Evolutionary conservation across 2,113 vertebrate species (phyloP).

Genomic region (Grammomys surdaster): DNA sequence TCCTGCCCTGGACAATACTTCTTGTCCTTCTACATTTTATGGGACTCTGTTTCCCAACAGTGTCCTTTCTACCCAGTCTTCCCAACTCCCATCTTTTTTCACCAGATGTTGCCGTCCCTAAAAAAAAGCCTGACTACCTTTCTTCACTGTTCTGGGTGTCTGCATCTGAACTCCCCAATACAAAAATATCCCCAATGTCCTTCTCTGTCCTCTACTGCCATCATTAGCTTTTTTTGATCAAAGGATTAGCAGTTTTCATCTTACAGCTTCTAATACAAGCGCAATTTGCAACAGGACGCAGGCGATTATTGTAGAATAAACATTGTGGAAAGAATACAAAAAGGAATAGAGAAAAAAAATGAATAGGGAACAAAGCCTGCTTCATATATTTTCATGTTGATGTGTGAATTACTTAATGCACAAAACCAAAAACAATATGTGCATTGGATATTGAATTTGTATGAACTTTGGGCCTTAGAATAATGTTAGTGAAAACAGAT

Average conservation of each 20-base stretch:
- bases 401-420: neutral
- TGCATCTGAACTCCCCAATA: neutral
- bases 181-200: constrained; percentile 27
- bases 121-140: neutral
- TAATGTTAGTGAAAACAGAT: neutral
- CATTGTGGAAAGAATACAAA: constrained; percentile 23
- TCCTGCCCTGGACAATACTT: neutral
- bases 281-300: neutral
- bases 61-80: neutral
- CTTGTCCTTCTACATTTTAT: neutral
- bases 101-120: neutral
- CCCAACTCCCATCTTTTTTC: neutral
- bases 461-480: constrained; percentile 19
- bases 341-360: neutral
- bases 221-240: constrained; percentile 40
- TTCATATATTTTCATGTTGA: neutral
- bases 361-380: neutral
- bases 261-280: constrained; percentile 17
- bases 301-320: neutral
- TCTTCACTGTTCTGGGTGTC: neutral
- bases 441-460: neutral
- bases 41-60: neutral
- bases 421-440: constrained; percentile 5
- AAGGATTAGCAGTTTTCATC: neutral
- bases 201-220: neutral